These are phyloP conservation scores for Pseudopleuronectes americanus DNA, from an alignment of 2,797 vertebrate genomes.

Conservation along the genomic window DNA sequence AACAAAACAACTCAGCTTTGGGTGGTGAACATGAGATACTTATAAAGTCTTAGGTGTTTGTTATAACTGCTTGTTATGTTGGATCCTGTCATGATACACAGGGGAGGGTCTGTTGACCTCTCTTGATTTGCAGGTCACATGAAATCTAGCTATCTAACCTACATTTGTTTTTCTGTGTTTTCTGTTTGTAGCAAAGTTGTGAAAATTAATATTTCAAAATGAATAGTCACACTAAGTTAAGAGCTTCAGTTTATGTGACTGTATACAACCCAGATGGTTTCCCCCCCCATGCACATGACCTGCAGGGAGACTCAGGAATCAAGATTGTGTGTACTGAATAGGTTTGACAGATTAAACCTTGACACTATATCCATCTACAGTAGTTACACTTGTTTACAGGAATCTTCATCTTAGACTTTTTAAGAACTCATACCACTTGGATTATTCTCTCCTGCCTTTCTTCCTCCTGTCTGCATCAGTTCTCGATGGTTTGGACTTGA, in stretches of 20 bases:
- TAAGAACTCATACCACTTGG: slow-evolving; percentile 19
- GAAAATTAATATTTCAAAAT: neutral
- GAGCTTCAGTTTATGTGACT: too few relatives aligned
- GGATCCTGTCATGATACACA: neutral
- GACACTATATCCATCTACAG: neutral
- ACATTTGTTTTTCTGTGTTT: too few relatives aligned
- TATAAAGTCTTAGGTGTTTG: slow-evolving; percentile 12
- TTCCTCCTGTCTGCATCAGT: slow-evolving; percentile 63
- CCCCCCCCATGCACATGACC: too few relatives aligned
- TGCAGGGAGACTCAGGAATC: too few relatives aligned
- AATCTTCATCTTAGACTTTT: slow-evolving; percentile 13
- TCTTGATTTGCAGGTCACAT: too few relatives aligned
- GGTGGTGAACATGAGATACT: slow-evolving; percentile 12
- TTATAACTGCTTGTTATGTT: neutral
- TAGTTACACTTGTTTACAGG: neutral
- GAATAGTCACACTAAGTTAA: neutral
- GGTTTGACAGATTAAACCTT: too few relatives aligned
- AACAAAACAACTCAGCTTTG: slow-evolving; percentile 25
- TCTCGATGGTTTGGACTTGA: slow-evolving; percentile 79
- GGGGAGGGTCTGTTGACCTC: neutral
- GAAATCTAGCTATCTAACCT: too few relatives aligned
- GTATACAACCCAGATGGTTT: too few relatives aligned
- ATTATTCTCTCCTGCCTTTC: neutral
- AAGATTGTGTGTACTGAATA: too few relatives aligned
- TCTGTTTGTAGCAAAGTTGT: too few relatives aligned